phyloP scores from a whole-genome alignment of 1,140 invertebrate species.

The Doryteuthis pealeii region DNA sequence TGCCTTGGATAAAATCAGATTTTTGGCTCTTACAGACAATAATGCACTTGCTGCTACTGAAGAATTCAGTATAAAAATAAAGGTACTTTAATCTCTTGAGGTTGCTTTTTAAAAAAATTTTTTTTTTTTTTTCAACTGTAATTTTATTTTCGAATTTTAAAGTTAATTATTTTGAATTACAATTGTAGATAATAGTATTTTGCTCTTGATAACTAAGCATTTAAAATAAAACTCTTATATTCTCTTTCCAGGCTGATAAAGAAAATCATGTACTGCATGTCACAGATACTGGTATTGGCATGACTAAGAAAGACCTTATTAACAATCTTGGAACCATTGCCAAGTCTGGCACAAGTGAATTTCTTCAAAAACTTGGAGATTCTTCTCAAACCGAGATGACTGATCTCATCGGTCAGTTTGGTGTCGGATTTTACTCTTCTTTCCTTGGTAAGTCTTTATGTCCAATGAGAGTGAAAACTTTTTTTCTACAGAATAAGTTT shows the following conservation, averaged over 20 bases:
- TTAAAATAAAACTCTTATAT: too few species aligned
- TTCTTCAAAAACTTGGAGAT: conserved; percentile 91
- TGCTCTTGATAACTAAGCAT: too few species aligned
- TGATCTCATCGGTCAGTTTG: conserved; percentile 79
- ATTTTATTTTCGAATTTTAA: too few species aligned
- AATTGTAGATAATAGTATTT: too few species aligned
- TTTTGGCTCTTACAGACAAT: conserved; percentile 87
- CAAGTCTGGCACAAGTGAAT: conserved; percentile 98
- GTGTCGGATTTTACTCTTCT: conserved; percentile 96
- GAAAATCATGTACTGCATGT: conserved; percentile 93
- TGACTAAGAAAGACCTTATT: conserved; percentile 93
- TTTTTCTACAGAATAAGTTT: too few species aligned
- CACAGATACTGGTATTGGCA: conserved; percentile 96
- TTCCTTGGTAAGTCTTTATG: conserved; percentile 71
- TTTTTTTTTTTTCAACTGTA: conserved; percentile 8
- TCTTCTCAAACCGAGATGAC: conserved; percentile 41
- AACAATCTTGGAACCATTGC: conserved; percentile 99
- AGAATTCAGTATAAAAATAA: conserved; percentile 90
- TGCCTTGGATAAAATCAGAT: conserved; percentile 65
- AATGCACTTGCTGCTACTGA: conserved; percentile 74
- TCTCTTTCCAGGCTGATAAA: conserved; percentile 74
- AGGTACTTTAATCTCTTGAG: conserved; percentile 63
- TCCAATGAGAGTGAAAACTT: not conserved
- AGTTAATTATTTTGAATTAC: too few species aligned
- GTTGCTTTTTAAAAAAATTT: too few species aligned